Base-by-base conservation (phyloP, 2,888 invertebrate species). In the Augochlorella aurata region DNA sequence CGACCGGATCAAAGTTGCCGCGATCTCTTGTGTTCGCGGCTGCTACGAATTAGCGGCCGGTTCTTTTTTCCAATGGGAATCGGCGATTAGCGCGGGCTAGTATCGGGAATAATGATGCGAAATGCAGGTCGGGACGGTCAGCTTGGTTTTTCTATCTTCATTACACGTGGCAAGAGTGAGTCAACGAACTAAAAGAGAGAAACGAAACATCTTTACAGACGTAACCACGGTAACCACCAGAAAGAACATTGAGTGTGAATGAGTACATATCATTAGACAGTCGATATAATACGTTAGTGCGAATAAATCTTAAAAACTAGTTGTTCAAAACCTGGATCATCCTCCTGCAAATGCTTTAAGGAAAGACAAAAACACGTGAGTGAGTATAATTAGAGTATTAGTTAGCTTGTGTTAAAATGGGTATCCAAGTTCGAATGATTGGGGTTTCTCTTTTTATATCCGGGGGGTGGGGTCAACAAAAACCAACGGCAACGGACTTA, bases 321-420 rank as follows among this genome's bases (percentile, higher is more conserved):
- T 90, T 92, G 92, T 92, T 92, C 90, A 92, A 93, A 94, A 94
- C 93, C 93, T 93, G 94, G 92, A 91, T 92, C 92, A 93, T 93
- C 93, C 93, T 93, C 93, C 94, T 94, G 94, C 92, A 94, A 94
- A 93, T 93, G 94, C 93, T 92, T 93, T 91, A 91, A 90, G 91
- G 90, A 90, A 93, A 91, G 92, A 93, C 89, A 93, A 92, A 93
- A 93, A 93, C 91, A 92, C 88, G 91, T 92, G 90, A 91, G 88
- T 90, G 90, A 92, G 91, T 92, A 92, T 90, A 88, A 88, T 87
- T 87, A 85, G 91, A 85, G 85, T 88, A 92, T 90, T 88, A 85
- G 88, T 90, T 90, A 91, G 85, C 14, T 24, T 89, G 89, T 91
- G 90, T 91, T 84, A 89, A 89, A 90, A 89, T 89, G 79, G 79